phyloP scores from a whole-genome alignment of 2,797 vertebrate species.

The Botia kubotai region DNA sequence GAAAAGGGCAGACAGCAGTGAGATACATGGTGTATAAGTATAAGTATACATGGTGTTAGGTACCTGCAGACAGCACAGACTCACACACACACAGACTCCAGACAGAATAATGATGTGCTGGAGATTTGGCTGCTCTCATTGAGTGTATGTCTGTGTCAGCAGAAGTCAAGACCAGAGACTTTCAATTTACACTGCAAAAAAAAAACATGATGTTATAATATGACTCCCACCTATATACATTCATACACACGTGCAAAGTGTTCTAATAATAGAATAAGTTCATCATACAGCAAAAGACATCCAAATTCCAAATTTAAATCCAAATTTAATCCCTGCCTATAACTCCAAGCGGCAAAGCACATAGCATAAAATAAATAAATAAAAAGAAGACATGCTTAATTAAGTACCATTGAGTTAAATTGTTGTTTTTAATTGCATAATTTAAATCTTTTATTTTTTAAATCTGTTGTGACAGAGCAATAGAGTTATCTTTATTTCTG shows the following conservation, averaged over 20 bases:
- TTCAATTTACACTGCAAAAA: slow-evolving; percentile 38
- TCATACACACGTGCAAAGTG: background rate
- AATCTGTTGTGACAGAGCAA: slow-evolving; percentile 26
- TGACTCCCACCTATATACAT: background rate
- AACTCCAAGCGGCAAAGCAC: no score
- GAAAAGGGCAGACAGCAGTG: background rate
- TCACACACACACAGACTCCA: slow-evolving; percentile 44
- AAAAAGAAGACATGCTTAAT: background rate
- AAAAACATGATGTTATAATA: slow-evolving; percentile 31
- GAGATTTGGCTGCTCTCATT: slow-evolving; percentile 39
- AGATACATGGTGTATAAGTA: background rate
- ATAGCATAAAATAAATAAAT: background rate
- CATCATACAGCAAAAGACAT: no score
- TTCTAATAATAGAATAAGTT: no score
- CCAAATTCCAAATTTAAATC: no score
- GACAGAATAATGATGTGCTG: slow-evolving; percentile 59
- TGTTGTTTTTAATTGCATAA: background rate
- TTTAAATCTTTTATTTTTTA: background rate
- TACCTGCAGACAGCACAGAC: slow-evolving; percentile 7
- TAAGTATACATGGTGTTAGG: slow-evolving; percentile 38
- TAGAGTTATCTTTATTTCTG: slow-evolving; percentile 36
- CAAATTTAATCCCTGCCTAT: no score
- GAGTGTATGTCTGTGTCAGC: slow-evolving; percentile 47
- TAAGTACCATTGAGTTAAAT: slow-evolving; percentile 5
- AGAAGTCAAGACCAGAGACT: slow-evolving; percentile 45